Evolutionary conservation across 2,113 vertebrate species (phyloP).

Genomic region (Zosterops lateralis): DNA sequence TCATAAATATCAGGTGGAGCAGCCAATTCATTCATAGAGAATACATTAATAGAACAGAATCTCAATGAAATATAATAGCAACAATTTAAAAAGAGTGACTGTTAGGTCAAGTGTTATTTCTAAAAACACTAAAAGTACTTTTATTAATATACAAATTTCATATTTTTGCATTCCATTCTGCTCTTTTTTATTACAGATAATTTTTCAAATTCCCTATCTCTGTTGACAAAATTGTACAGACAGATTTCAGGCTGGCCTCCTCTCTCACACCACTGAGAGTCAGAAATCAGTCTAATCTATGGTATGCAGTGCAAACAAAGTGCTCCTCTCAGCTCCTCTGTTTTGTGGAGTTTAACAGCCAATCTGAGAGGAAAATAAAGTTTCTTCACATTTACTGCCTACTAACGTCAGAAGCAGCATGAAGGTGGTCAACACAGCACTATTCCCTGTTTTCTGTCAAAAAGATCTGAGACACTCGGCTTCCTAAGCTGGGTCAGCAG

Average conservation of each 20-base stretch:
- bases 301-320: background rate
- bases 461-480: rapidly evolving
- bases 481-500: background rate
- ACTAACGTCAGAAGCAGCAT: background rate
- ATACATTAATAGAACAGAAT: background rate
- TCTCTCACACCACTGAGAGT: background rate
- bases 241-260: background rate
- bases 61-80: background rate
- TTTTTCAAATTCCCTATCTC: background rate
- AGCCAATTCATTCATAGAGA: background rate
- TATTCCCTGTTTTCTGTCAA: background rate
- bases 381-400: background rate
- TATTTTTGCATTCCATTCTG: background rate
- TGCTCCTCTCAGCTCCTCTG: background rate
- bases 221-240: background rate
- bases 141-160: background rate
- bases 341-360: background rate
- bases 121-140: background rate
- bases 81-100: background rate
- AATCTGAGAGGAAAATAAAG: background rate
- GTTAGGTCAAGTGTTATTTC: background rate
- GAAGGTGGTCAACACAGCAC: background rate
- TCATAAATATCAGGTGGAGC: slow-evolving; percentile 25
- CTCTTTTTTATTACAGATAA: background rate
- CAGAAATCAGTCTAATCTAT: background rate